phyloP scores from a whole-genome alignment of 1,140 invertebrate species.

The Orchestia grillus region DNA sequence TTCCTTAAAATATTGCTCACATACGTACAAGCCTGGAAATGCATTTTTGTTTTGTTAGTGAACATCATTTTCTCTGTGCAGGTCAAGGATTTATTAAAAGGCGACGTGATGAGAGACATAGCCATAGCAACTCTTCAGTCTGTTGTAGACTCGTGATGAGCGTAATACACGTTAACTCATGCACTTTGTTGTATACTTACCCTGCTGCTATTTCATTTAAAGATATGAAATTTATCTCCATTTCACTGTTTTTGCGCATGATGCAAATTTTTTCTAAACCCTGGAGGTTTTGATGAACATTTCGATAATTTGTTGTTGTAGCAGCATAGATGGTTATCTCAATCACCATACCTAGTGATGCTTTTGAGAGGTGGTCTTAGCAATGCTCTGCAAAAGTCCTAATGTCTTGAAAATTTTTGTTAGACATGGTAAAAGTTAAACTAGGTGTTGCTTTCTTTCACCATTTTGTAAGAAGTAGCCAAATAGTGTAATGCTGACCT shows the following conservation, averaged over 20 bases:
- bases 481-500: neutral
- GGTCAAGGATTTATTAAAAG: constrained; percentile 55
- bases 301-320: neutral
- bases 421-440: neutral
- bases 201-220: neutral
- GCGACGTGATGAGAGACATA: constrained; percentile 52
- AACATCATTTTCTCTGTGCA: constrained; percentile 35
- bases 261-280: neutral
- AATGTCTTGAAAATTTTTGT: neutral
- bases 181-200: neutral
- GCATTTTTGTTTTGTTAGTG: neutral
- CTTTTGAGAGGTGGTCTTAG: neutral
- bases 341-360: neutral
- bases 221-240: neutral
- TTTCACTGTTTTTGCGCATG: neutral
- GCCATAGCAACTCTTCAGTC: constrained; percentile 50
- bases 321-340: too few relatives aligned
- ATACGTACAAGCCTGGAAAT: neutral
- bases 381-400: neutral
- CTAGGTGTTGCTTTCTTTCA: neutral
- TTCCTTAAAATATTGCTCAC: neutral
- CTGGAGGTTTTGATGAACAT: neutral
- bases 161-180: neutral
- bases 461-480: neutral
- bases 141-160: neutral